Base-by-base conservation (phyloP, 2,113 vertebrate genomes). In the Amphilophus citrinellus region DNA sequence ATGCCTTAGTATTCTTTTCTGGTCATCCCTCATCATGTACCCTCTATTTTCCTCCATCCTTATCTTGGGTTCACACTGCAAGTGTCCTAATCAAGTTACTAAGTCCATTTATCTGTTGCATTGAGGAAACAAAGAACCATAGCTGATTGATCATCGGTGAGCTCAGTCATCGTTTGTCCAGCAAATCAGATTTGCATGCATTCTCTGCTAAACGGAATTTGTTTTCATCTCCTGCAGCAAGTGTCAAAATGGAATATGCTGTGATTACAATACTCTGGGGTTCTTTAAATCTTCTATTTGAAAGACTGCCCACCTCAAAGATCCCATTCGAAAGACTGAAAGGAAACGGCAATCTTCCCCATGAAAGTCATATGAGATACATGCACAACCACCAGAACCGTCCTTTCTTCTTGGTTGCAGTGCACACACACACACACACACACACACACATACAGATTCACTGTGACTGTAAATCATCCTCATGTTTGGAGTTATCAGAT, bases 151-250 rank as follows among this genome's bases (percentile, higher is more conserved):
- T 73, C 68, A 56, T 73, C 68, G 53, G 17, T 56, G 20, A 73
- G 68, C 68, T 73, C 47, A 73, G 68, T 73, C 68, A 56, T 73
- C 27, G n/a, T 73, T 56, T 73, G 68, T 73, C 47, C 68, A 73
- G 68, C 68, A 73, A 73, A 73, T 73, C 68, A 56, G 68, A 73
- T 73, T 73, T 73, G 47, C 68, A 73, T 1, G 4, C 47, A 56
- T 73, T 56, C 47, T 73, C 47, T 73, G 27, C 44, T 56, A 73
- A 73, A 56, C 13, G 27, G 27, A 73, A 56, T 73, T 73, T 53
- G 53, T 73, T 73, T 73, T 73, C 47, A 73, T 73, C 47, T 14
- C 32, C 68, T 56, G 18, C 10, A 13, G 10, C 68, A 73, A 73
- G 18, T 73, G 68, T 56, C 68, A 73, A 56, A 73, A 73, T 35